Conservation (phyloP, 2,888 invertebrate species). For the Stenichneumon culpator region DNA sequence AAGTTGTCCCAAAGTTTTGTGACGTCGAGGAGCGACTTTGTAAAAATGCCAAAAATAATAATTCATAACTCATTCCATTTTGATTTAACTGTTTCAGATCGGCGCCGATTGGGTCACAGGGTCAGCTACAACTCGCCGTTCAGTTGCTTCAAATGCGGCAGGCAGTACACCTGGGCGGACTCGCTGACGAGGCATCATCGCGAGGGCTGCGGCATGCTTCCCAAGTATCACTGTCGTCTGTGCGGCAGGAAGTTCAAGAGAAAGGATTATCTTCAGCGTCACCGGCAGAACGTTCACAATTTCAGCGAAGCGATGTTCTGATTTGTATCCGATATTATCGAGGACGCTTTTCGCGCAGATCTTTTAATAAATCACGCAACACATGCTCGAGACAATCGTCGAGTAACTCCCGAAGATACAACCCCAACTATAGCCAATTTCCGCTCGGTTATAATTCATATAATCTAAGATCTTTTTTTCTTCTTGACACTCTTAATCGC, state of each 20-base stretch:
- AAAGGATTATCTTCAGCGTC: conserved; percentile 78
- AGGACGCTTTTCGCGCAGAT: background rate
- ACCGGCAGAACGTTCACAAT: conserved; percentile 72
- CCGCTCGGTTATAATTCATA: background rate
- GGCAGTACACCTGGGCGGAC: conserved; percentile 81
- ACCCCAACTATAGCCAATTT: background rate
- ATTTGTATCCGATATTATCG: conserved; percentile 9
- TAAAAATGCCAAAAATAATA: background rate
- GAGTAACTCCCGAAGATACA: background rate
- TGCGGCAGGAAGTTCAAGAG: conserved; percentile 82
- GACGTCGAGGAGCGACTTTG: background rate
- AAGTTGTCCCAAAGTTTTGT: background rate
- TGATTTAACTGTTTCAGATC: conserved; percentile 47
- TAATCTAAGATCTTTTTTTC: background rate
- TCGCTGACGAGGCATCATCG: conserved; percentile 80
- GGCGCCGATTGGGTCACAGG: conserved; percentile 71
- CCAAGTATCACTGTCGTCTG: conserved; percentile 75
- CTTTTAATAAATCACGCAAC: conserved; percentile 3
- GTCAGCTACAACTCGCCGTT: conserved; percentile 75
- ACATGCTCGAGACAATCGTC: background rate
- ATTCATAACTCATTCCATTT: conserved; percentile 17
- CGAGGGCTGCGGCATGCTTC: conserved; percentile 77
- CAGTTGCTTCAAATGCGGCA: conserved; percentile 80
- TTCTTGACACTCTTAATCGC: background rate
- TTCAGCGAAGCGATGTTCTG: conserved; percentile 59